Conservation (phyloP, 2,888 invertebrate genomes). For the Pterobdella sp. region DNA sequence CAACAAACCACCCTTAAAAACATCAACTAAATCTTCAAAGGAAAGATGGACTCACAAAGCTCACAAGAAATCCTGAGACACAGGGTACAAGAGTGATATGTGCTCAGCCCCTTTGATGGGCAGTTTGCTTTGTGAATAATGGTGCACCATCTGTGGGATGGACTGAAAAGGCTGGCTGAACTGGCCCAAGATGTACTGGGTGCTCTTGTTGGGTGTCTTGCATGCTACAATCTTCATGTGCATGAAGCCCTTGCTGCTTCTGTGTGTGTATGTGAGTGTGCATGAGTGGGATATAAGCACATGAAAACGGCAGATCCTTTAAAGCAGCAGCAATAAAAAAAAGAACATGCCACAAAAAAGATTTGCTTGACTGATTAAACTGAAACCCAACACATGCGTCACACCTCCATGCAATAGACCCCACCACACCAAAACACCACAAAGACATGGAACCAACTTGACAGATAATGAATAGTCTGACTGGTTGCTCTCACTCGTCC, state of each 20-base stretch:
- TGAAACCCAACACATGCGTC: no score
- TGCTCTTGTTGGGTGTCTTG: slow-evolving; percentile 58
- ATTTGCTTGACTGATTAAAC: no score
- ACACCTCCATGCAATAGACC: neutral
- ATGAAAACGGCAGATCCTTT: no score
- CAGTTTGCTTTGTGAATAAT: slow-evolving; percentile 82
- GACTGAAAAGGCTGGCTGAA: slow-evolving; percentile 84
- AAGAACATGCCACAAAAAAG: no score
- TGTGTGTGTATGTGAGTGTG: slow-evolving; percentile 48
- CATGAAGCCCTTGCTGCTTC: slow-evolving; percentile 89
- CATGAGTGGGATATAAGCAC: neutral
- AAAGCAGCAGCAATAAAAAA: no score
- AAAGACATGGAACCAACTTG: slow-evolving; percentile 60
- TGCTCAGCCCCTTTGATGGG: slow-evolving; percentile 92
- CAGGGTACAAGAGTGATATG: slow-evolving; percentile 85
- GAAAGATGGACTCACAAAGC: neutral
- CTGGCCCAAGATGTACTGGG: slow-evolving; percentile 74
- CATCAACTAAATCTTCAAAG: neutral
- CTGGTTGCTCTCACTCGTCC: slow-evolving; percentile 85
- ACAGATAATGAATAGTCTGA: slow-evolving; percentile 86
- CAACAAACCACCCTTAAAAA: neutral
- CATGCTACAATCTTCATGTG: slow-evolving; percentile 74
- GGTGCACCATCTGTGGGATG: slow-evolving; percentile 88
- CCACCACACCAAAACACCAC: neutral
- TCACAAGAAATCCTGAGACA: slow-evolving; percentile 49